Conservation (phyloP, 1,140 invertebrate genomes). For the Aphaenogaster floridana region DNA sequence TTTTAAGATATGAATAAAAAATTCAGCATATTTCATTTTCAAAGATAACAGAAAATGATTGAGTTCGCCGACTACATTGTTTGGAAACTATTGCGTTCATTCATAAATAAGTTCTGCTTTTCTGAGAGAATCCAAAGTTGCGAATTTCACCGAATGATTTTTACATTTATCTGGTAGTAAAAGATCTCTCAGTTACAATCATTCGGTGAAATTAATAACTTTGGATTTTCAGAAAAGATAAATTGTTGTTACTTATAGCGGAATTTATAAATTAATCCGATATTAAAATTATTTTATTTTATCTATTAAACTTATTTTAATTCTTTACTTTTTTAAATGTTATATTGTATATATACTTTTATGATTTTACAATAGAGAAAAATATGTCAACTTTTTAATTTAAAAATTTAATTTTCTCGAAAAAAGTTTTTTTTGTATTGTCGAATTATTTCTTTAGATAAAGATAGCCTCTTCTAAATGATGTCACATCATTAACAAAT, state of each 20-base stretch:
- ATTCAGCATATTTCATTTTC: background rate
- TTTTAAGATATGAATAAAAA: background rate
- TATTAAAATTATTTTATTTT: too few relatives aligned
- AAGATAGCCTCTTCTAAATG: background rate
- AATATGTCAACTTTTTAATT: background rate
- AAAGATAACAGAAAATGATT: background rate
- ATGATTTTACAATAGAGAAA: background rate
- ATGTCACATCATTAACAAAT: background rate
- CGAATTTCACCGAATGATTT: too few relatives aligned
- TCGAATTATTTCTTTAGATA: background rate
- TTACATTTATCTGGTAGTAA: too few relatives aligned
- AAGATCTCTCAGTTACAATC: too few relatives aligned
- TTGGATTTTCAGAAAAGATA: too few relatives aligned
- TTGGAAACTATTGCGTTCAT: background rate
- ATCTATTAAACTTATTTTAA: too few relatives aligned
- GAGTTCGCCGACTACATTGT: background rate
- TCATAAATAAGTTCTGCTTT: too few relatives aligned
- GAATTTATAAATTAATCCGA: too few relatives aligned
- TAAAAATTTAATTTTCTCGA: background rate
- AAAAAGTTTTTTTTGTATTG: background rate
- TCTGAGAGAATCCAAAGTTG: too few relatives aligned
- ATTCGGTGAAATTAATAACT: too few relatives aligned
- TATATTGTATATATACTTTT: background rate
- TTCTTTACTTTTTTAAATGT: background rate
- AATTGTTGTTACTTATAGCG: too few relatives aligned